Evolutionary conservation across 2,888 invertebrate species (phyloP), one percentile per base, ranked within the genome.

Genomic region (Myopa testacea): DNA sequence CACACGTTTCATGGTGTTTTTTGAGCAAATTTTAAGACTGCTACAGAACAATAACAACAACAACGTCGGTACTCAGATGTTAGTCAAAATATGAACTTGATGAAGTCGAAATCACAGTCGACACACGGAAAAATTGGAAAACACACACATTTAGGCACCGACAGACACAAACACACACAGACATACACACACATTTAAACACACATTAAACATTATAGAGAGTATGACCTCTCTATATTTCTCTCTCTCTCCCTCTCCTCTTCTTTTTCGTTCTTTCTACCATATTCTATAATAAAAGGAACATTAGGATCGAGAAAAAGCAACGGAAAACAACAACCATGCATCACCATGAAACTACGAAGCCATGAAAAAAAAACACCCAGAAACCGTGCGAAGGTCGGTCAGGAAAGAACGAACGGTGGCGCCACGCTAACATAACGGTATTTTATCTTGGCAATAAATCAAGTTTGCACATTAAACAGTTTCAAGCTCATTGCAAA

Each of bases 381-480:
- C n/a, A n/a, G 45, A 69, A 19, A 37, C 40, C 16, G 26, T 50
- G 55, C 62, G 62, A 58, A 67, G 72, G 65, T 60, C 68, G 45
- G 10, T n/a, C 65, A 19, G 60, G 19, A 37, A 3, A n/a, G 40
- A 37, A 3, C 45, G 40, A 26, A 26, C 26, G 26, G 26, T n/a
- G n/a, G 26, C 19, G 6, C 45, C 45, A 3, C 10, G 45, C 7
- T 10, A 45, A 10, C 45, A 6, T 10, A 45, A 45, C 45, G 40
- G 67, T 73, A 14, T 73, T 62, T 34, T 55, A 75, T 67, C 67
- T 50, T 40, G 60, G 60, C 40, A 58, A 69, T 76, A 76, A 76
- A 76, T 76, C 76, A 76, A 68, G 69, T 76, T 76, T 76, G 34
- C 69, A 37, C 60, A 62, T 45, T 69, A 34, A 45, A 50, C 75